A percentile compares a stretch with the other conserved stretches of the same genome.
Evolutionary conservation across 2,113 vertebrate genomes (phyloP).

Genomic region (Epinephelus lanceolatus): DNA sequence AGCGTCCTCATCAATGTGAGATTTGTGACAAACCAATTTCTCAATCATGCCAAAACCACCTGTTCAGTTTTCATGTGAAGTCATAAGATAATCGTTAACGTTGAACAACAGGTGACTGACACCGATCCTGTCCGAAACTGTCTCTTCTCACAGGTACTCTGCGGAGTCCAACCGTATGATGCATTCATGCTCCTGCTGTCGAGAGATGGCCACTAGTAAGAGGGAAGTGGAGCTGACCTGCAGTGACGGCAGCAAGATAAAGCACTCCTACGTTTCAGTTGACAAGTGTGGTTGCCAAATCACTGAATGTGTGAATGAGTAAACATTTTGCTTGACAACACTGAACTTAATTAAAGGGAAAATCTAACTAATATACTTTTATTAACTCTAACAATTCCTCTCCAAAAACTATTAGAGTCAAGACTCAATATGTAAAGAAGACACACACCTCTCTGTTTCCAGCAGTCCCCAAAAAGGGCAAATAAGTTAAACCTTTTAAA

Average conservation of each 20-base stretch:
- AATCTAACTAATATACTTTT: background rate
- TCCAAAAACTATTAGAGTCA: slow-evolving; percentile 5
- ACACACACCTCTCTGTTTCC: background rate
- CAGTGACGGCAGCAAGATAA: slow-evolving; percentile 19
- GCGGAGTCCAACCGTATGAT: slow-evolving; percentile 56
- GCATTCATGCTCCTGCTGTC: slow-evolving; percentile 84
- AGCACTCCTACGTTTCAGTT: slow-evolving; percentile 74
- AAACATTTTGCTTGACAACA: background rate
- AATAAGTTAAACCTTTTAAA: slow-evolving; percentile 3
- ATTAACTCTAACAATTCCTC: background rate
- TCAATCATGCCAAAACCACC: background rate
- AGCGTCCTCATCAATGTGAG: slow-evolving; percentile 88
- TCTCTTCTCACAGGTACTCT: slow-evolving; percentile 79
- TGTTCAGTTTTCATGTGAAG: background rate
- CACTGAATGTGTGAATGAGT: slow-evolving; percentile 60
- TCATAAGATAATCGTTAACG: background rate
- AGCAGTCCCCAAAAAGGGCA: background rate
- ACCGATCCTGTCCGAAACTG: background rate
- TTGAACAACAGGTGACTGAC: background rate
- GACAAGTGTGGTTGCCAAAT: slow-evolving; percentile 80
- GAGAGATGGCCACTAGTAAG: slow-evolving; percentile 69
- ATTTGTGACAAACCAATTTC: background rate
- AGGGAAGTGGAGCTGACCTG: slow-evolving; percentile 80
- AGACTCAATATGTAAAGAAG: background rate
- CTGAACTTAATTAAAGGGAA: background rate